Evolutionary conservation across 1,140 invertebrate species (phyloP).

Genomic region (Arion vulgaris): DNA sequence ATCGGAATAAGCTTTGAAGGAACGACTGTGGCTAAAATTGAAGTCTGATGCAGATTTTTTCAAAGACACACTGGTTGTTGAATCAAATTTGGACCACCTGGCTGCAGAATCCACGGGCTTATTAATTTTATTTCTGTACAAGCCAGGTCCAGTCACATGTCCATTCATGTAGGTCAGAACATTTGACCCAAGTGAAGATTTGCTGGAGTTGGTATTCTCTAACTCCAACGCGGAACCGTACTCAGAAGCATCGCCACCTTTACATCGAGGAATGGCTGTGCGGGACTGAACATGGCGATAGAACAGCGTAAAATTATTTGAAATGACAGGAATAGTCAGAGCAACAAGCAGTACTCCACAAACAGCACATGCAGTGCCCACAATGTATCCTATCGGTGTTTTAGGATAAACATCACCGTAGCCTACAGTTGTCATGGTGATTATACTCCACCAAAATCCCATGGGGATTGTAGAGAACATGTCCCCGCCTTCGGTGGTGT

Average conservation of each 20-base stretch:
- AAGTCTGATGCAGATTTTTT: slow-evolving; percentile 47
- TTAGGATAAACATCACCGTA: slow-evolving; percentile 72
- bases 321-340: slow-evolving; percentile 68
- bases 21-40: slow-evolving; percentile 45
- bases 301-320: slow-evolving; percentile 69
- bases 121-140: slow-evolving; percentile 31
- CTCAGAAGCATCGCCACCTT: slow-evolving; percentile 24
- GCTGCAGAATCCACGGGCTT: slow-evolving; percentile 22
- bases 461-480: slow-evolving; percentile 69
- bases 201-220: slow-evolving; percentile 45
- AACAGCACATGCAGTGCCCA: slow-evolving; percentile 64
- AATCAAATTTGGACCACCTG: slow-evolving; percentile 54
- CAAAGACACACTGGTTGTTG: slow-evolving; percentile 52
- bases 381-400: slow-evolving; percentile 75
- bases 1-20: slow-evolving; percentile 59
- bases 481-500: slow-evolving; percentile 54
- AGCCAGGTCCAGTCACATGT: slow-evolving; percentile 39
- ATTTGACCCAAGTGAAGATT: slow-evolving; percentile 58
- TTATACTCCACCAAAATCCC: slow-evolving; percentile 76
- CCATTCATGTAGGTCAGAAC: slow-evolving; percentile 59
- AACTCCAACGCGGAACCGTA: slow-evolving; percentile 37
- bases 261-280: slow-evolving; percentile 40
- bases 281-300: slow-evolving; percentile 66
- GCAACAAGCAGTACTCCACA: slow-evolving; percentile 67
- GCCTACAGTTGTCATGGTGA: slow-evolving; percentile 77